Evolutionary conservation across 2,113 vertebrate genomes (phyloP), one percentile per base, ranked within the genome.

Genomic region (Eudyptes chrysolophus): DNA sequence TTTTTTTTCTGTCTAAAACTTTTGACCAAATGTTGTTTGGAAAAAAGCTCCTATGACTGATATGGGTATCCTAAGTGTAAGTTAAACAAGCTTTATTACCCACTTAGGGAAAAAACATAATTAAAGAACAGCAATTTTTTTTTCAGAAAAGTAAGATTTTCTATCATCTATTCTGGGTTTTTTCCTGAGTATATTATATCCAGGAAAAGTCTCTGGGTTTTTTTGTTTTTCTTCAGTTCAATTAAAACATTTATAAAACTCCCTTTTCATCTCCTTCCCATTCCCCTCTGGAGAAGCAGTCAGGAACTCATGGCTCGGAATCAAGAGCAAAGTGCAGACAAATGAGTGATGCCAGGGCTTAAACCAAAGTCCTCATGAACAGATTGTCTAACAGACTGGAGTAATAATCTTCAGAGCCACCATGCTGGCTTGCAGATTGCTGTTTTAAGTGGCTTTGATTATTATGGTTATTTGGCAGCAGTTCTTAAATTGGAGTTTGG

Each of bases 331-430:
- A 96, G 91, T 95, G 81, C 68, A 94, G 85, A 95, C 91, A 95
- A 96, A 97, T 96, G 84, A 97, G 36, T 82, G 70, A 80, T 97
- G 92, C 94, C 72, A 97, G 61, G 52, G 68, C 65, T 77, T 90
- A 97, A 95, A 95, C 74, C 80, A 94, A 96, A 85, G 84, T 94
- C 81, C 92, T 97, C 78, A 55, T 78, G 88, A 94, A 93, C 94
- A 98, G 96, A 98, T 98, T 98, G 96, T 89, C 49, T 91, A 94
- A 96, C 96, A 97, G 93, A 94, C 92, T 97, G 95, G 69, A 95
- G 83, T 94, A 97, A 96, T 98, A 97, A 97, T 97, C 95, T 97
- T 97, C 84, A 82, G 70, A 96, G 93, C 88, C 92, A 96, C 89
- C 92, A 97, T 66, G 95, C 96, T 98, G 96, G 77, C 76, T 97